A percentile compares a stretch with the other conserved stretches of the same genome.
These are phyloP conservation scores for Hypolimnas misippus DNA, from an alignment of 2,888 invertebrate species.

Conservation along the genomic window DNA sequence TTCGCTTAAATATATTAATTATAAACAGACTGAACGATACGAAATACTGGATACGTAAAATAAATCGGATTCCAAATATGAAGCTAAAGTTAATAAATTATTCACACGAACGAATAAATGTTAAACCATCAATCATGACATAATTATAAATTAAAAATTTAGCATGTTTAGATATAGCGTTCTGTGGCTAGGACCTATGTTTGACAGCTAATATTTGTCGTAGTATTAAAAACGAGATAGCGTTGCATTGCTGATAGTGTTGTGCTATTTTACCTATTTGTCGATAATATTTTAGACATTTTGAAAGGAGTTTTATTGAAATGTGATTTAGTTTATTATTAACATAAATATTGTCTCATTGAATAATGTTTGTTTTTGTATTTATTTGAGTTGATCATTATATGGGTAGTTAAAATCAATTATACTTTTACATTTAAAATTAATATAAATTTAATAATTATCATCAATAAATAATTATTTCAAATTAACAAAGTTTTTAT, in stretches of 20 bases:
- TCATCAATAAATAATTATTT: not conserved
- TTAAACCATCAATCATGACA: not conserved
- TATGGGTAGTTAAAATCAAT: too few species aligned
- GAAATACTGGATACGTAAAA: too few species aligned
- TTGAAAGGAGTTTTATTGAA: not conserved
- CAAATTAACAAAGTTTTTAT: not conserved
- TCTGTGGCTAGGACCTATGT: slow-evolving; percentile 54
- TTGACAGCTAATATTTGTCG: slow-evolving; percentile 62
- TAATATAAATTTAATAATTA: too few species aligned
- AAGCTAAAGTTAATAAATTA: not conserved
- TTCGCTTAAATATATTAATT: too few species aligned
- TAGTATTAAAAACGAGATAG: slow-evolving; percentile 72
- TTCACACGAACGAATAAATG: not conserved
- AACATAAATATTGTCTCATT: too few species aligned
- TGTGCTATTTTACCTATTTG: slow-evolving; percentile 41
- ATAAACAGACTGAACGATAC: too few species aligned
- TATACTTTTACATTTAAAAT: too few species aligned
- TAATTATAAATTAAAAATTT: slow-evolving; percentile 31
- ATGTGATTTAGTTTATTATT: too few species aligned
- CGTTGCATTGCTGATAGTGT: slow-evolving; percentile 63
- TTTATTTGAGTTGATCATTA: too few species aligned
- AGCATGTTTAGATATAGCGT: slow-evolving; percentile 31
- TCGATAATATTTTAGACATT: slow-evolving; percentile 39
- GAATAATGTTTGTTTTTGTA: too few species aligned
- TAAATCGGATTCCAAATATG: not conserved